Evolutionary conservation across 2,797 vertebrate genomes (phyloP), one percentile per base, ranked within the genome.

Genomic region (Cichlasoma orientale): DNA sequence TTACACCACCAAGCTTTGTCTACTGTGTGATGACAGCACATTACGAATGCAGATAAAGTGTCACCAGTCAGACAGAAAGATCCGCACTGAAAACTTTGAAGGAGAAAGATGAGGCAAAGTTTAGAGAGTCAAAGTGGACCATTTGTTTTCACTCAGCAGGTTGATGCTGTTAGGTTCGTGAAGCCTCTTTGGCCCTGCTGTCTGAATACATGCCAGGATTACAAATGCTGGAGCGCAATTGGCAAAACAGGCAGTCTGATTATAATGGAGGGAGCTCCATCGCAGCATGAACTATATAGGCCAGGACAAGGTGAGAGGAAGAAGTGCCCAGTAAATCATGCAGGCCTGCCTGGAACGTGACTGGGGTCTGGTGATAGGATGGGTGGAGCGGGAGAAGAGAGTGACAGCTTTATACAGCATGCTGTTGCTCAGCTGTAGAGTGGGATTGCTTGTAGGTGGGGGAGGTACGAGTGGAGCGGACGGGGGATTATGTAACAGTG

Each of bases 261-360:
- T 92, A 83, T 83, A 88, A 93, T 88, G 56, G 56, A 83, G 87
- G 82, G 88, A 85, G 86, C 85, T 83, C 83, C 53, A 27, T 80
- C 50, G 33, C 87, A 82, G 86, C 75, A 74, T 82, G 84, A 89
- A 84, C 91, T 88, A 90, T 85, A 88, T 91, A 90, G 88, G 90
- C 86, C 90, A 92, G 84, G 84, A 92, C 75, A 66, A 91, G 81
- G 90, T 86, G 90, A 80, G 85, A 84, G 84, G 83, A 89, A 83
- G 84, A 92, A 89, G 88, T 85, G 83, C 83, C 90, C 89, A 90
- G 76, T 93, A 93, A 94, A 88, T 92, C 92, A 91, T 74, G 89
- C 86, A 82, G 80, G 77, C 74, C 88, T 75, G 89, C 88, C 79
- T 75, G 86, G 88, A 92, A 93, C 82, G 82, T 91, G 91, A 94